phyloP scores from a whole-genome alignment of 2,797 vertebrate species.

The Threskiornis aethiopicus region DNA sequence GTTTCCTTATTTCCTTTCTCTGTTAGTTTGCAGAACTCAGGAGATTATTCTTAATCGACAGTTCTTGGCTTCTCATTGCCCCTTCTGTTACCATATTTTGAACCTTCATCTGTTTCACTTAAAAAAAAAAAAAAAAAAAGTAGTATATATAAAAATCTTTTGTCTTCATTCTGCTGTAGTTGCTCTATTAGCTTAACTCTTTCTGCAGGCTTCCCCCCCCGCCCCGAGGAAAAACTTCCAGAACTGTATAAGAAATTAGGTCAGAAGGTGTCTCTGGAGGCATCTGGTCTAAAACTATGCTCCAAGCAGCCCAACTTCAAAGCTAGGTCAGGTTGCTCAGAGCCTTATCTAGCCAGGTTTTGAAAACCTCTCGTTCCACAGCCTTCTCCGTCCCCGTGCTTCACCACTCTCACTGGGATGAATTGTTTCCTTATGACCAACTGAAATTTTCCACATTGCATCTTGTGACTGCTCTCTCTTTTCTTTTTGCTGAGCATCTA shows the following conservation, averaged over 20 bases:
- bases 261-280: background rate
- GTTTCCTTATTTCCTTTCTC: background rate
- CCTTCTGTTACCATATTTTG: background rate
- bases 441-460: background rate
- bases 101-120: background rate
- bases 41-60: background rate
- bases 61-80: background rate
- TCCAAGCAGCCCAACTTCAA: background rate
- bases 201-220: background rate
- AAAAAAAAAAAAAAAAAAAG: no score
- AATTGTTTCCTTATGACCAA: background rate
- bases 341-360: background rate
- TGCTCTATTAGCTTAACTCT: background rate
- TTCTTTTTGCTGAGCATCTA: background rate
- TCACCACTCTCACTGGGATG: background rate
- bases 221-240: background rate
- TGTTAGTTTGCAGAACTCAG: background rate
- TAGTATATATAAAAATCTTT: background rate
- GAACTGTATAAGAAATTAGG: background rate
- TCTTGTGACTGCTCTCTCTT: background rate
- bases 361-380: background rate
- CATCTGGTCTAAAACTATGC: background rate
- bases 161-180: background rate
- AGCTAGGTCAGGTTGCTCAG: background rate
- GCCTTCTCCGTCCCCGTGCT: accelerated